Evolutionary conservation across 2,113 vertebrate species (phyloP).

Genomic region (Australoheros scitulus): DNA sequence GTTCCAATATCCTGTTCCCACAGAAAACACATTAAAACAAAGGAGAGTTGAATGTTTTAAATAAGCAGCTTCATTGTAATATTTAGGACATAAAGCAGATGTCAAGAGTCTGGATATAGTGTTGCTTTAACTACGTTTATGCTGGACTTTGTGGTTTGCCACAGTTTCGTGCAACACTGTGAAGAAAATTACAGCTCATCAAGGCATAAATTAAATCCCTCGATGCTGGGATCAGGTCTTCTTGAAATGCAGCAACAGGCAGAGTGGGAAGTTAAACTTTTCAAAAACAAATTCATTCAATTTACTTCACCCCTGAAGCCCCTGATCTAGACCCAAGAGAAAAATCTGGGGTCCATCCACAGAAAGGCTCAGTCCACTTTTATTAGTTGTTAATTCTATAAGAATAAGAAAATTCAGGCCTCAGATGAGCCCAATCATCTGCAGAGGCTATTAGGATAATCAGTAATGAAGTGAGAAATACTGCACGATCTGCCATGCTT

Average conservation of each 20-base stretch:
- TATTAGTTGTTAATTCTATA: not conserved
- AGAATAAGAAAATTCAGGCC: not conserved
- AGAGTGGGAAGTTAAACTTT: not conserved
- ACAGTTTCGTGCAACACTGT: slow-evolving; percentile 17
- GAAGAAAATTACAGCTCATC: not conserved
- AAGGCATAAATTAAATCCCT: slow-evolving; percentile 1
- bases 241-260: slow-evolving; percentile 6
- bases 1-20: slow-evolving; percentile 37
- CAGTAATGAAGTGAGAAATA: not conserved
- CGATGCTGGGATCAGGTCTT: slow-evolving; percentile 4
- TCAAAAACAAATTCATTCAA: not conserved
- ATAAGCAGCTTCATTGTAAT: slow-evolving; percentile 20
- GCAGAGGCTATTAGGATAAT: not conserved
- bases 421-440: not conserved
- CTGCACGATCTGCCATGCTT: not conserved
- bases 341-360: not conserved
- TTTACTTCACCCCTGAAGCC: not conserved
- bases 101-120: slow-evolving; percentile 14
- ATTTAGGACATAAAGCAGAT: slow-evolving; percentile 45
- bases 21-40: not conserved
- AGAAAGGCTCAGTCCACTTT: not conserved
- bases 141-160: slow-evolving; percentile 16
- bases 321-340: not conserved
- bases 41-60: slow-evolving; percentile 13
- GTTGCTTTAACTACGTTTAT: not conserved